These are phyloP conservation scores for Caenorhabditis macrosperma DNA, from an alignment of 2,888 invertebrate genomes.

Conservation along the genomic window DNA sequence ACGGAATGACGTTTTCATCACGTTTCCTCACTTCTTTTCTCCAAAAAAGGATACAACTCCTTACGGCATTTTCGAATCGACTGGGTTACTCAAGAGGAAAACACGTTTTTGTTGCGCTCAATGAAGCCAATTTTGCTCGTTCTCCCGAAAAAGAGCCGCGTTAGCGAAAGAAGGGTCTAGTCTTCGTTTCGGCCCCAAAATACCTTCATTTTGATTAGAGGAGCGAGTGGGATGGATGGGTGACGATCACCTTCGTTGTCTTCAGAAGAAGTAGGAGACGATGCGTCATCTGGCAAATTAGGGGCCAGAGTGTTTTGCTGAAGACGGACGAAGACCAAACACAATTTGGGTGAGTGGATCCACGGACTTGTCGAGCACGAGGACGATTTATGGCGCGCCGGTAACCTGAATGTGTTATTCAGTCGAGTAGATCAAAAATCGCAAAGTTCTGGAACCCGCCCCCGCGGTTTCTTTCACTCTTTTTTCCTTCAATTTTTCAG, in stretches of 20 bases:
- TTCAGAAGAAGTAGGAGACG: neutral
- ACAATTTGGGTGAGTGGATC: constrained; percentile 5
- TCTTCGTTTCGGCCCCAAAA: neutral
- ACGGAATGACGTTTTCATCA: neutral
- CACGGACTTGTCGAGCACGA: no score
- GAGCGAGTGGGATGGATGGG: neutral
- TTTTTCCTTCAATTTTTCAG: no score
- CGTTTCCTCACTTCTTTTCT: neutral
- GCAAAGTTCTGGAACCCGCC: no score
- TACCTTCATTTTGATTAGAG: neutral
- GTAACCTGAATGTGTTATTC: neutral
- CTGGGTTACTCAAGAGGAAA: neutral
- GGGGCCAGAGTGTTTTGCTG: neutral
- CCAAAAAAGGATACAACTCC: neutral
- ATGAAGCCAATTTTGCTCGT: neutral
- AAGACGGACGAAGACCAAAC: neutral
- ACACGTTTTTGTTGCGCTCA: neutral
- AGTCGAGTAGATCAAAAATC: neutral
- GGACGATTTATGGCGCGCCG: neutral
- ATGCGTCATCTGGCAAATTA: neutral
- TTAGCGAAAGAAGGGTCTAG: neutral
- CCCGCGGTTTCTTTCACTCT: no score
- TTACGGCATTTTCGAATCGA: neutral
- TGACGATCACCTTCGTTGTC: constrained; percentile 2
- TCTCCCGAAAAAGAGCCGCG: neutral